Percentiles rank a stretch among this genome's conserved stretches.
These are phyloP conservation scores for Opisthograptis luteolata DNA, from an alignment of 2,888 invertebrate species.

Conservation along the genomic window DNA sequence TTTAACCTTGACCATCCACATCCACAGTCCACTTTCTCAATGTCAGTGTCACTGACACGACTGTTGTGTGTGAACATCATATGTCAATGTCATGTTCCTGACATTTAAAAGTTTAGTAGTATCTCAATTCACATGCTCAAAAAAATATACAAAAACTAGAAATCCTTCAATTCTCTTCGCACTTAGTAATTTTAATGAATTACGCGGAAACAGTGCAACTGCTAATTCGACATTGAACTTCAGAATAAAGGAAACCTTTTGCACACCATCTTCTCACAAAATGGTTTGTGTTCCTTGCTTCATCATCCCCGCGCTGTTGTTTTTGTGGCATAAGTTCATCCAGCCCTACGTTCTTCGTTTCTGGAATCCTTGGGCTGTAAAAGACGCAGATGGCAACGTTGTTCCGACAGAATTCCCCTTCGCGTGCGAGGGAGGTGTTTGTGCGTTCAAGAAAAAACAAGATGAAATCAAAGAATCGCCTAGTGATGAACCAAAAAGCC, in stretches of 20 bases:
- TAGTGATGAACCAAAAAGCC: slow-evolving; percentile 37
- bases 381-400: slow-evolving; percentile 85
- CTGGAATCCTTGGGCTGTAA: slow-evolving; percentile 92
- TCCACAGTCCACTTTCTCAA: too few species aligned
- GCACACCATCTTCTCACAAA: slow-evolving; percentile 32
- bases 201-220: too few species aligned
- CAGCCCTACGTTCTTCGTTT: slow-evolving; percentile 91
- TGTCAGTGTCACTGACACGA: too few species aligned
- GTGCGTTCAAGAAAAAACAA: slow-evolving; percentile 62
- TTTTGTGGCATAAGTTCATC: slow-evolving; percentile 93
- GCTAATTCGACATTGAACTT: slow-evolving; percentile 6
- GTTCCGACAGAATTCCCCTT: slow-evolving; percentile 85
- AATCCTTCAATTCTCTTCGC: too few species aligned
- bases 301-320: slow-evolving; percentile 91
- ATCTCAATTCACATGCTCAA: too few species aligned
- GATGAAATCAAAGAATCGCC: slow-evolving; percentile 41
- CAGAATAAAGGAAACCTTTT: neutral
- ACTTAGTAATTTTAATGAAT: too few species aligned
- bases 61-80: too few species aligned
- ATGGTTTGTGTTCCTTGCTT: slow-evolving; percentile 95
- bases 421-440: slow-evolving; percentile 84
- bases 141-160: too few species aligned
- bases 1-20: too few species aligned
- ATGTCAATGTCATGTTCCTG: too few species aligned
- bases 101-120: too few species aligned